Evolutionary conservation across 2,113 vertebrate genomes (phyloP).

Genomic region (Pionites leucogaster): DNA sequence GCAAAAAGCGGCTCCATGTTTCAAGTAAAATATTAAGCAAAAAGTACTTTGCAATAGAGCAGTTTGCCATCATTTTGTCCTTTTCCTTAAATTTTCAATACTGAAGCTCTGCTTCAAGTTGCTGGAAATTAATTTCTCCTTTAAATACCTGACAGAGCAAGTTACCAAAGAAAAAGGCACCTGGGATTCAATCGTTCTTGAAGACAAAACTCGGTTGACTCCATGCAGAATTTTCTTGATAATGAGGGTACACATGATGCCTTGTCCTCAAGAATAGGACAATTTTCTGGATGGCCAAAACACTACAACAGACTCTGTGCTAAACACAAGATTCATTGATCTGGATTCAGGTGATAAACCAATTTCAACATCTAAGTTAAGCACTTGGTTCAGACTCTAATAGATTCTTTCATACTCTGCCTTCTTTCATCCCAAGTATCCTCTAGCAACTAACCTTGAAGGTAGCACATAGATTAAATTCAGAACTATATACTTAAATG

Average conservation of each 20-base stretch:
- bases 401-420: neutral
- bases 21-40: neutral
- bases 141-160: neutral
- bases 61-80: neutral
- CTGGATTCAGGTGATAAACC: neutral
- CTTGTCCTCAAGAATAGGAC: neutral
- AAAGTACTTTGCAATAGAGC: neutral
- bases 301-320: neutral
- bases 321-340: neutral
- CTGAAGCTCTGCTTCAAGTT: neutral
- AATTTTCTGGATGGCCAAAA: neutral
- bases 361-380: neutral
- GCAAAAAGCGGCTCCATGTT: neutral
- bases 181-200: neutral
- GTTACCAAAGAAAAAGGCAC: neutral
- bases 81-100: neutral
- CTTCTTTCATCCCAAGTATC: constrained; percentile 48
- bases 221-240: neutral
- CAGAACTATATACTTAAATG: constrained; percentile 11
- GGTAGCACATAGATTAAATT: constrained; percentile 34
- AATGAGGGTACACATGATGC: neutral
- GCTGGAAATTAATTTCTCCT: neutral
- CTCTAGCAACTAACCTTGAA: constrained; percentile 42
- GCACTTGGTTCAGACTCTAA: neutral
- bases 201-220: neutral